Percentiles rank a stretch among this genome's conserved stretches.
Evolutionary conservation across 2,797 vertebrate species (phyloP).

Genomic region (Benthosema pterotum): DNA sequence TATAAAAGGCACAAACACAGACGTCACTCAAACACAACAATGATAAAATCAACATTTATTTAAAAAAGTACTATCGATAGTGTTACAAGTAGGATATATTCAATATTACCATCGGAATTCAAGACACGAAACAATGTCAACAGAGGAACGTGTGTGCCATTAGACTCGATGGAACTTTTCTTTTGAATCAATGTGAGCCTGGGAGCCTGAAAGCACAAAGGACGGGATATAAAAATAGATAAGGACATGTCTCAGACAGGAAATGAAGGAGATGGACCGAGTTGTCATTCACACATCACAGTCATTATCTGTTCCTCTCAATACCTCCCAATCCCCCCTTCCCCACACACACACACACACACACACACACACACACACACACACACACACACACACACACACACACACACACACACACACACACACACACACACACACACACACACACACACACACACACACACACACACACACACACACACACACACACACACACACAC

Average conservation of each 20-base stretch:
- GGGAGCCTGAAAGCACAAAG: constrained; percentile 5
- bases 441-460: neutral
- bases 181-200: constrained; percentile 38
- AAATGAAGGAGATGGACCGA: constrained; percentile 68
- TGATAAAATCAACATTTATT: constrained; percentile 61
- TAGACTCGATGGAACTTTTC: constrained; percentile 22
- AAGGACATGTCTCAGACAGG: constrained; percentile 68
- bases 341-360: neutral
- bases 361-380: neutral
- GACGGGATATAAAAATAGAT: constrained; percentile 65
- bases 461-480: neutral
- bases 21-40: neutral
- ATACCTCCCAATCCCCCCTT: constrained; percentile 22
- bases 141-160: constrained; percentile 22
- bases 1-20: neutral
- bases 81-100: constrained; percentile 28
- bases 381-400: neutral
- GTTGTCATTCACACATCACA: constrained; percentile 62
- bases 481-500: constrained; percentile 5
- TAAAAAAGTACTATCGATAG: constrained; percentile 58
- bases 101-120: constrained; percentile 20
- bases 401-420: neutral
- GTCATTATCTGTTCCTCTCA: constrained; percentile 58
- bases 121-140: constrained; percentile 14
- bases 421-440: neutral